Evolutionary conservation across 2,113 vertebrate species (phyloP).

Genomic region (Passer montanus): DNA sequence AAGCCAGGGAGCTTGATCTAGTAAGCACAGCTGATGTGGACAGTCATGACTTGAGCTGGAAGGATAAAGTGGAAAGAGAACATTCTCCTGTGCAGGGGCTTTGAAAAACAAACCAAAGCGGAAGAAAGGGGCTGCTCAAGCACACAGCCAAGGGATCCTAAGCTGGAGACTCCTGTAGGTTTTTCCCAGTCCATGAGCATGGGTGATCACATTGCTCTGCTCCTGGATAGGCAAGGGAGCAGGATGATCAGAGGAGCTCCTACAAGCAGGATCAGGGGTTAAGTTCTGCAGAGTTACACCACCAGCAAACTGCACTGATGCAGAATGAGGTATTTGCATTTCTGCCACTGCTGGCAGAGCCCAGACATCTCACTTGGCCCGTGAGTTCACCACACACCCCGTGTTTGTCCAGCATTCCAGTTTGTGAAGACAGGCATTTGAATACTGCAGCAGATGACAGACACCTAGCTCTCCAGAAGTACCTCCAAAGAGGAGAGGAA

Average conservation of each 20-base stretch:
- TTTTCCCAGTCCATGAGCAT: background rate
- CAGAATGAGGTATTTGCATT: background rate
- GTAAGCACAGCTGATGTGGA: background rate
- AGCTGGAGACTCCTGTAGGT: background rate
- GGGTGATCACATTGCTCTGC: accelerated
- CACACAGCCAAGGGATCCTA: background rate
- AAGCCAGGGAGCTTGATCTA: background rate
- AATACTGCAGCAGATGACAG: background rate
- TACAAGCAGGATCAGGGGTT: background rate
- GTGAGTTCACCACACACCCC: accelerated
- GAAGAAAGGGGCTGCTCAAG: background rate
- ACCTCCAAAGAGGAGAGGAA: background rate
- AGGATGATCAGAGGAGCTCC: background rate
- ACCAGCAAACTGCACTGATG: background rate
- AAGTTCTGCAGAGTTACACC: background rate
- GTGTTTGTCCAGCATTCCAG: accelerated
- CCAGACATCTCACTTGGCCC: accelerated
- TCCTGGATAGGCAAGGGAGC: background rate
- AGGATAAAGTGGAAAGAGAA: background rate
- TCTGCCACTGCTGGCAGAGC: background rate
- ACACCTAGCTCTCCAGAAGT: background rate
- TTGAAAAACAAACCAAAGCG: background rate
- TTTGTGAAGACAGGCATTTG: background rate
- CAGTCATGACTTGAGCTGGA: background rate
- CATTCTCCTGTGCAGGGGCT: background rate